Evolutionary conservation across 1,140 invertebrate genomes (phyloP), one percentile per base, ranked within the genome.

Genomic region (Penaeus indicus): DNA sequence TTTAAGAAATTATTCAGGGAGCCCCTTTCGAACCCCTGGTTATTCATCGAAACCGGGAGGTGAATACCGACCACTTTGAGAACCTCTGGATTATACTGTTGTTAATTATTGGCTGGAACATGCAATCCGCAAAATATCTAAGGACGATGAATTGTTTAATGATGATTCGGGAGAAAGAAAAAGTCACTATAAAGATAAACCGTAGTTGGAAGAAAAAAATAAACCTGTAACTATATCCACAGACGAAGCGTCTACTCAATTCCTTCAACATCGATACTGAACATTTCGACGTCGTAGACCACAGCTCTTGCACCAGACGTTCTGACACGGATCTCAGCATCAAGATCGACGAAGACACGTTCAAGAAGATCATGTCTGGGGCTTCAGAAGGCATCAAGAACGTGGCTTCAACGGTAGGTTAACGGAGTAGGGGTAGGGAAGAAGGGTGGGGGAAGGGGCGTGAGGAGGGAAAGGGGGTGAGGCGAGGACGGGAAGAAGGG

Each of bases 281-380:
- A 91, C 95, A 96, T 89, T 92, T 97, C 86, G 96, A 95, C 62
- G 95, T 96, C 83, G 95, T 97, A 69, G 94, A 94, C 10, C 96
- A 97, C 92, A 93, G 89, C 2, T 94, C 94, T 5, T 97, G 96
- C 92, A 94, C 94, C 0, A 61, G 69, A 5, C 62, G 62, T 19
- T 93, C 93, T n/a, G 93, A 94, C 81, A 86, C 92, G 11, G 95
- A 94, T 8, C 93, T 96, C 4, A 95, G 96, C 91, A 95, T 97
- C 69, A 95, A 95, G 91, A 95, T 97, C 75, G 94, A 97, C 90
- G 95, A 95, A 0, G 94, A 96, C 10, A 97, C 96, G 0, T 96
- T 97, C 91, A 95, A 82, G 61, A 89, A 88, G 61, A 72, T 90
- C 38, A 63, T 90, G 60, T 81, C 77, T 60, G 86, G 78, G 22